These are phyloP conservation scores for Procavia capensis DNA, from an alignment of 2,113 vertebrate species.

Conservation along the genomic window DNA sequence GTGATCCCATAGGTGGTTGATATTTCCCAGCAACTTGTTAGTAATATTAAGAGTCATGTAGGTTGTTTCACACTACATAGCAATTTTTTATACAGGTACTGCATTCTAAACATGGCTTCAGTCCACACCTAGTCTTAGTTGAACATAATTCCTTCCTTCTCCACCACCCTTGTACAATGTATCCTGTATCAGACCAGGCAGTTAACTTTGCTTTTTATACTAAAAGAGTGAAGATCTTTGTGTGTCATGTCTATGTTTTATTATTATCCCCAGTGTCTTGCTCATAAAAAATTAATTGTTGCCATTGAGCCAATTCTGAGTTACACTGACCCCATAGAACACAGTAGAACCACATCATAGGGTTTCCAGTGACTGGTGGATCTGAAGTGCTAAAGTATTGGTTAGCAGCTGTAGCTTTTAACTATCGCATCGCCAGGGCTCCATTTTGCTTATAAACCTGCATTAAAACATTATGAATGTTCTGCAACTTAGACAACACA, in stretches of 20 bases:
- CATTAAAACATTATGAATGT: not conserved
- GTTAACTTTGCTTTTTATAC: not conserved
- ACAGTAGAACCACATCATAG: too few species aligned
- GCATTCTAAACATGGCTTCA: not conserved
- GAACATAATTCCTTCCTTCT: not conserved
- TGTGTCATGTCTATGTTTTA: not conserved
- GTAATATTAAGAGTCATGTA: not conserved
- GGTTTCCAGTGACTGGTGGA: too few species aligned
- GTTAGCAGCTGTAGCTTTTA: too few species aligned
- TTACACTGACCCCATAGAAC: too few species aligned
- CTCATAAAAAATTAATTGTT: not conserved
- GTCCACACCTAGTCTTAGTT: not conserved
- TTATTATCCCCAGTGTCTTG: not conserved
- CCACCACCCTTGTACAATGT: not conserved
- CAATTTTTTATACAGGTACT: not conserved
- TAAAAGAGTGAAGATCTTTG: not conserved
- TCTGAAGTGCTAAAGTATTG: too few species aligned
- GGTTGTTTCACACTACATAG: not conserved
- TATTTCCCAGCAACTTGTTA: not conserved
- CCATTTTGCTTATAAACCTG: not conserved
- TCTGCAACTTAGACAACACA: not conserved
- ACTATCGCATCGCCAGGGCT: too few species aligned
- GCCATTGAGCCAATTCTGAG: too few species aligned
- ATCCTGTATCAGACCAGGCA: not conserved
- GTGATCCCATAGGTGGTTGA: too few species aligned